Evolutionary conservation across 2,113 vertebrate species (phyloP).

Genomic region (Phoenicopterus ruber): DNA sequence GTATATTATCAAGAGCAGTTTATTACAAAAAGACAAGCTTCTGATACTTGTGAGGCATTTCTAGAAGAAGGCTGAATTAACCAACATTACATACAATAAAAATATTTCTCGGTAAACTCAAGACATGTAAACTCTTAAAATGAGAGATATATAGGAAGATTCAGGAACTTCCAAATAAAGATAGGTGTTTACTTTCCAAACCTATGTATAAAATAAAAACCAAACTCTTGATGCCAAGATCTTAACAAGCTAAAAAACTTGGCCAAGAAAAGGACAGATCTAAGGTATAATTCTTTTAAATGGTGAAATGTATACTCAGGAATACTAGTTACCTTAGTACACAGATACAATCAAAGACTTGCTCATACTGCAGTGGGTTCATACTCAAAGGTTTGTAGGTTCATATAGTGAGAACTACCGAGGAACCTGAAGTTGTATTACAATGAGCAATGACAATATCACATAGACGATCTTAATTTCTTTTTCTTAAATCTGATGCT

Average conservation of each 20-base stretch:
- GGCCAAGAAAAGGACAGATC: neutral
- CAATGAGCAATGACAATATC: neutral
- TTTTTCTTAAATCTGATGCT: neutral
- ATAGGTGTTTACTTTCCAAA: neutral
- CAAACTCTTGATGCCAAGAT: neutral
- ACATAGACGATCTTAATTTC: neutral
- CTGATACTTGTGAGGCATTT: neutral
- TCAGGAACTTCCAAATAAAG: neutral
- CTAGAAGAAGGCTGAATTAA: neutral
- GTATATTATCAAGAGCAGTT: neutral
- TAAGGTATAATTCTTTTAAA: neutral
- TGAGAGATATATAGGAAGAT: neutral
- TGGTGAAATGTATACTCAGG: neutral
- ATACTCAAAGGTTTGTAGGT: too few relatives aligned
- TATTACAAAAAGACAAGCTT: neutral
- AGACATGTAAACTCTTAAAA: neutral
- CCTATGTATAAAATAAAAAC: fast-evolving
- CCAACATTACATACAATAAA: neutral
- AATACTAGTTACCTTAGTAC: neutral
- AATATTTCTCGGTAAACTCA: neutral
- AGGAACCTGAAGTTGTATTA: neutral
- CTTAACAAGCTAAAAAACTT: neutral
- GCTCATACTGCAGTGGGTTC: neutral
- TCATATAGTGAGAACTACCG: neutral
- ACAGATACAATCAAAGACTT: neutral